Evolutionary conservation across 53 echinoderm and acorn worm species (phyloP).

Genomic region (Glandiceps talaboti): DNA sequence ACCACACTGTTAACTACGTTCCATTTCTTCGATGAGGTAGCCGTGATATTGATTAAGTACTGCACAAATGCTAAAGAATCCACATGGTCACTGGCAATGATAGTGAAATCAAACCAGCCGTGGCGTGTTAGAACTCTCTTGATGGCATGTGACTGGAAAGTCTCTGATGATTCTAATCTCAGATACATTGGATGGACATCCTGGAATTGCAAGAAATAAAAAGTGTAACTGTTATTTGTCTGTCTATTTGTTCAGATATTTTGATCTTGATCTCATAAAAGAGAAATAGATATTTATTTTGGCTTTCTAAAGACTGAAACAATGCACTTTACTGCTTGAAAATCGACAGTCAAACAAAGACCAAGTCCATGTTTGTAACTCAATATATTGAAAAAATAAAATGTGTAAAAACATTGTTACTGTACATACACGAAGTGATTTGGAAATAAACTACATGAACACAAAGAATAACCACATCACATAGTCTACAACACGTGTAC

Average conservation of each 20-base stretch:
- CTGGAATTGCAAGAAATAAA: conserved; percentile 12
- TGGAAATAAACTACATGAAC: too few relatives aligned
- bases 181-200: conserved; percentile 46
- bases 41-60: conserved; percentile 20
- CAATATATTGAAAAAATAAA: too few relatives aligned
- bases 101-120: conserved; percentile 39
- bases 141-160: conserved; percentile 39
- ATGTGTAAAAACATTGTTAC: too few relatives aligned
- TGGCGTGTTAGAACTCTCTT: conserved; percentile 32
- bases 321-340: too few relatives aligned
- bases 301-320: too few relatives aligned
- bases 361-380: too few relatives aligned
- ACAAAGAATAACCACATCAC: too few relatives aligned
- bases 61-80: conserved; percentile 36
- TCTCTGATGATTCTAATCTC: conserved; percentile 30
- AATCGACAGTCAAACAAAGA: too few relatives aligned
- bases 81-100: conserved; percentile 28
- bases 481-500: too few relatives aligned
- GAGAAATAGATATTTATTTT: too few relatives aligned
- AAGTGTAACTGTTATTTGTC: neutral
- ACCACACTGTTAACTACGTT: conserved; percentile 20
- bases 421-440: too few relatives aligned
- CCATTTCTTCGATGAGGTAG: conserved; percentile 14
- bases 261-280: too few relatives aligned
- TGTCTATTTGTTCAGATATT: neutral